These are phyloP conservation scores for Premnoplex brunnescens DNA, from an alignment of 2,797 vertebrate genomes.

Conservation along the genomic window DNA sequence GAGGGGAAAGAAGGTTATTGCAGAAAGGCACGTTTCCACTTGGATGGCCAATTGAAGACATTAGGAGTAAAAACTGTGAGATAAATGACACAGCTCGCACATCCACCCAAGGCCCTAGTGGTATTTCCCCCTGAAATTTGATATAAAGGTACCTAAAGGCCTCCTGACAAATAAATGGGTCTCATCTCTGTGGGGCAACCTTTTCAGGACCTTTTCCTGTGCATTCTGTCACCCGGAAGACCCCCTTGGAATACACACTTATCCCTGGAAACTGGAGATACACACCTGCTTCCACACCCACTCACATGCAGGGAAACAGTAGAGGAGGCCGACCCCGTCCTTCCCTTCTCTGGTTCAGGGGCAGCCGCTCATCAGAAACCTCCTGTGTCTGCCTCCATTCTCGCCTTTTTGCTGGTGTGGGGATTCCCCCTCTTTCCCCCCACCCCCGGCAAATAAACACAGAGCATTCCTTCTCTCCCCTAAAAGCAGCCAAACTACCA, in stretches of 20 bases:
- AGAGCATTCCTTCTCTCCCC: not conserved
- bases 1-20: not conserved
- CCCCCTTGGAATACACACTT: not conserved
- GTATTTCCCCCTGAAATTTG: conserved; percentile 43
- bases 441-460: not conserved
- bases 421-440: not conserved
- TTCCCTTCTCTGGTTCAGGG: not conserved
- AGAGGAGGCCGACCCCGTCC: not conserved
- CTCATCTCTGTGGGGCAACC: not conserved
- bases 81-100: not conserved
- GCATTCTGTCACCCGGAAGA: not conserved
- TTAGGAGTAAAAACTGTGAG: not conserved
- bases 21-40: not conserved
- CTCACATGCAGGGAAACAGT: not conserved
- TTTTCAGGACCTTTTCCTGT: not conserved
- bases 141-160: conserved; percentile 24
- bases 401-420: not conserved
- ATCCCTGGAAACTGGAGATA: not conserved
- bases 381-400: accelerated
- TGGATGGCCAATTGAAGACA: not conserved
- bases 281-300: not conserved
- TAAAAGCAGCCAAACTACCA: not conserved
- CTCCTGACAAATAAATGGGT: conserved; percentile 34
- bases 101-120: conserved; percentile 14
- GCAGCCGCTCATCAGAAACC: not conserved